Evolutionary conservation across 2,888 invertebrate genomes (phyloP), one percentile per base, ranked within the genome.

Genomic region (Pterostichus madidus): DNA sequence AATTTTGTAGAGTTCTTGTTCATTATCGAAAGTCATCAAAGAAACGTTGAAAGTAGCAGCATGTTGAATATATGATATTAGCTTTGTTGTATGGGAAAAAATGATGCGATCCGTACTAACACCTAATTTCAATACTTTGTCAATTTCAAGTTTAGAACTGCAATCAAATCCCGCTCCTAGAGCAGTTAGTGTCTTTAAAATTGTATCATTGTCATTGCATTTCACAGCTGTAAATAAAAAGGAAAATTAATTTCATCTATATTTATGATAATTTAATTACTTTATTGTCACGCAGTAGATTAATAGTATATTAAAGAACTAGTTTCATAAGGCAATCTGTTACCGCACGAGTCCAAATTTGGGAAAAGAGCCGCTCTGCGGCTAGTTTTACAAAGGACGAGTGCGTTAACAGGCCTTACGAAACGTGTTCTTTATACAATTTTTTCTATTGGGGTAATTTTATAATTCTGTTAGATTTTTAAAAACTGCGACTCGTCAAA

Each of bases 141-240:
- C 89, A 49, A 93, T 93, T 87, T 93, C 93, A 86, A 89, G 89
- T 86, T 88, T 87, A 84, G 93, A 93, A 5, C 94, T 94, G 87
- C 94, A 94, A 87, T 94, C 94, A 88, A 94, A 94, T 59, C 92
- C 91, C 31, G 90, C 89, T 68, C 93, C 93, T 59, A 93, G 87
- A 39, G 91, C 89, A 8, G 92, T 92, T 76, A 94, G 80, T 61
- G 87, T 85, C 86, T 88, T 88, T n/a, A 90, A 85, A 2, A 90
- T 89, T 2, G 91, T 88, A 17, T 89, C 88, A 85, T 92, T 90
- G 61, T 92, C 91, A 88, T 94, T 94, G 87, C 93, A 94, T 87
- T 94, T 94, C 35, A 94, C 91, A 84, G 94, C 93, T 90, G 85
- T 35, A 87, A 88, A 17, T 56, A 56, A 15, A 84, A 44, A 17